phyloP scores from a whole-genome alignment of 2,888 invertebrate species.

The Eupithecia dodoneata region DNA sequence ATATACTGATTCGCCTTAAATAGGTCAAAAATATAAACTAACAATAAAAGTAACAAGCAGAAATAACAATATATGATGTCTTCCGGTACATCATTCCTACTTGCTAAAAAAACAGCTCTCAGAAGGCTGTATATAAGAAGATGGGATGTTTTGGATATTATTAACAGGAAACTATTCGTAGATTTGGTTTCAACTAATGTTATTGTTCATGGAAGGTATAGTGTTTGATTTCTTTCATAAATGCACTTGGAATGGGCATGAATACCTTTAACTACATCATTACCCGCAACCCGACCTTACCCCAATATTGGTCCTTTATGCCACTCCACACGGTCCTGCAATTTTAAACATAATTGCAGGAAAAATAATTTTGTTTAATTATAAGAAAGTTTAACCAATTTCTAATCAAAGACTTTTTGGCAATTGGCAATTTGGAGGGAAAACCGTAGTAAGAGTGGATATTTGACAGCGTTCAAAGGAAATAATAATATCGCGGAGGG shows the following conservation, averaged over 20 bases:
- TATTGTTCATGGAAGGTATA: neutral
- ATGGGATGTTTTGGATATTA: slow-evolving; percentile 20
- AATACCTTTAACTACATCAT: neutral
- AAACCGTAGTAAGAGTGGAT: too few relatives aligned
- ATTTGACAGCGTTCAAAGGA: too few relatives aligned
- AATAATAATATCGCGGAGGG: too few relatives aligned
- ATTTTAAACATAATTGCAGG: too few relatives aligned
- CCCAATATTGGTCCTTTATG: too few relatives aligned
- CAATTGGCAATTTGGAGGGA: too few relatives aligned
- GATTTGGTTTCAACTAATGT: neutral
- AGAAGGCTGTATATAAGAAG: slow-evolving; percentile 2
- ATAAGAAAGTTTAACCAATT: too few relatives aligned
- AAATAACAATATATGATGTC: slow-evolving; percentile 17
- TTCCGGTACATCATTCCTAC: slow-evolving; percentile 17
- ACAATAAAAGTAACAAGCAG: slow-evolving; percentile 28
- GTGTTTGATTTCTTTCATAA: neutral
- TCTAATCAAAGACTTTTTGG: too few relatives aligned
- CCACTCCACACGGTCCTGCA: too few relatives aligned
- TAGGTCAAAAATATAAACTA: slow-evolving; percentile 2
- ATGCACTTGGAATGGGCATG: neutral
- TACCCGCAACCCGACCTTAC: too few relatives aligned
- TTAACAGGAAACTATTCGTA: slow-evolving; percentile 14
- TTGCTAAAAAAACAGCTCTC: slow-evolving; percentile 23
- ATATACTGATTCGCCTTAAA: neutral
- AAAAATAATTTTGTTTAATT: too few relatives aligned